Evolutionary conservation across 2,113 vertebrate species (phyloP).

Genomic region (Geothlypis trichas): DNA sequence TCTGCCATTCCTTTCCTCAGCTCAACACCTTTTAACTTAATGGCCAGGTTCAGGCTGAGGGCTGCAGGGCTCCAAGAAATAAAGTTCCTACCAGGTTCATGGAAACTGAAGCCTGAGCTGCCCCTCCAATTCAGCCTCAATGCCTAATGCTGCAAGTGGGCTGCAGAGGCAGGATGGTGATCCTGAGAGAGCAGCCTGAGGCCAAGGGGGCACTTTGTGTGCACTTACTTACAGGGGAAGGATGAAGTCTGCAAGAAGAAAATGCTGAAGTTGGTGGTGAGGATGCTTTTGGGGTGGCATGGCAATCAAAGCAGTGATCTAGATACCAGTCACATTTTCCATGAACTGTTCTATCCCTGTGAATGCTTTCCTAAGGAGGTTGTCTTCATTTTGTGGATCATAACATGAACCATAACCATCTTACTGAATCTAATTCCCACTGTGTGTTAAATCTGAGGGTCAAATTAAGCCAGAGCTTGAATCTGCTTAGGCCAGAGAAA

Average conservation of each 20-base stretch:
- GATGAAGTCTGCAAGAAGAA: not conserved
- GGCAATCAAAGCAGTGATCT: not conserved
- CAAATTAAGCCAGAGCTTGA: not conserved
- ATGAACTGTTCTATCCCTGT: not conserved
- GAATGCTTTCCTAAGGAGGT: not conserved
- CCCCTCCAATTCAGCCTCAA: not conserved
- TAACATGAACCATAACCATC: not conserved
- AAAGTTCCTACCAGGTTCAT: not conserved
- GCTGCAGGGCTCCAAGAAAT: not conserved
- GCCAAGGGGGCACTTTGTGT: not conserved
- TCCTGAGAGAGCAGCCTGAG: not conserved
- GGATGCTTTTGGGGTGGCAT: not conserved
- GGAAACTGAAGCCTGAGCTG: not conserved
- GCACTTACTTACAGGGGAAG: too few relatives aligned
- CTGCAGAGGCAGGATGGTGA: not conserved
- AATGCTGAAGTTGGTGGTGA: not conserved
- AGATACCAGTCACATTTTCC: not conserved
- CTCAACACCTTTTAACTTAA: not conserved
- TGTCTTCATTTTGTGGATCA: not conserved
- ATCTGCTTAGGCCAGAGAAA: not conserved
- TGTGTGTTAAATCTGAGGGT: not conserved
- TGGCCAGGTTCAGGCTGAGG: not conserved
- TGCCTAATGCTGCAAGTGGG: not conserved
- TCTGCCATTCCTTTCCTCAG: not conserved
- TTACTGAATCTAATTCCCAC: not conserved